Base-by-base conservation (phyloP, 2,888 invertebrate species). In the Acanthopleura granulata region DNA sequence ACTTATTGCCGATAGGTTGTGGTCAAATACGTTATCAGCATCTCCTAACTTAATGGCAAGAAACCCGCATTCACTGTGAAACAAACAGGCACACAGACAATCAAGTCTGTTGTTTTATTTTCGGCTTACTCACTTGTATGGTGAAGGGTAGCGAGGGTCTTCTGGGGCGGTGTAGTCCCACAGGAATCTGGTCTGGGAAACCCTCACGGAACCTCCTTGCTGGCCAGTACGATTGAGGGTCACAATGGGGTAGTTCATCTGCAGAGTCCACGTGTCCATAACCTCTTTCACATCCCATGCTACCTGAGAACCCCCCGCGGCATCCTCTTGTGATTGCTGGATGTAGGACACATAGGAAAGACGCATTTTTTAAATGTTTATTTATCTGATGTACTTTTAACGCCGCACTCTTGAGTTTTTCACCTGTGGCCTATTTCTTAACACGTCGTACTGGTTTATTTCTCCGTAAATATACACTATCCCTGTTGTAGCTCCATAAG, bases 231-330 rank as follows among this genome's bases (percentile, higher is more conserved):
- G 76, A 18, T 78, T 78, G 40, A 86, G 76, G 40, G 77, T 84
- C 40, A 88, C 84, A 12, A 88, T 82, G 0, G 89, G 89, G 75
- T 84, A 89, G 71, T 89, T 89, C 88, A 88, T 89, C 78, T 89
- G 89, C 40, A 84, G 78, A 0, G 85, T 83, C 89, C 89, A 89
- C 18, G 89, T 88, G 76, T 86, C 82, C 84, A 89, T 83, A 9
- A 89, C 83, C 27, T 78, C 78, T 72, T 81, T 83, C 18, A 89
- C 85, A 72, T 84, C 76, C 49, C 57, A 85, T 74, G n/a, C 25
- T 73, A 72, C 50, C 22, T 27, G 72, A 57, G 57, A 1, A 22
- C 16, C 25, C 66, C 29, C 66, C 29, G 72, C 66, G 15, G 70
- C 51, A 6, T 76, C 78, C 15, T 29, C 61, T 70, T n/a, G 16